These are phyloP conservation scores for Brassicogethes aeneus DNA, from an alignment of 2,888 invertebrate genomes.

Conservation along the genomic window DNA sequence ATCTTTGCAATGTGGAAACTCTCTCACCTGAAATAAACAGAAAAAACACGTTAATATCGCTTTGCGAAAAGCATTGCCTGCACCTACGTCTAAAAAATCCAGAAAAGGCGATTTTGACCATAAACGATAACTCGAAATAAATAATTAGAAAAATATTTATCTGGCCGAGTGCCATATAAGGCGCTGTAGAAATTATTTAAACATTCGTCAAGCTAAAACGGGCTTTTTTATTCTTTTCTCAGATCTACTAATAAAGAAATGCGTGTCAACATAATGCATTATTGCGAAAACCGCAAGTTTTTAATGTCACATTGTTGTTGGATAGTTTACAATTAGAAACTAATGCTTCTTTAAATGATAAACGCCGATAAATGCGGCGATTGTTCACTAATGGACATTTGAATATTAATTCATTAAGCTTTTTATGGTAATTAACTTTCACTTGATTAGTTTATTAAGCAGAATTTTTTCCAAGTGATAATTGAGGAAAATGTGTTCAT, in stretches of 20 bases:
- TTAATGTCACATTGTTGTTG: constrained; percentile 1
- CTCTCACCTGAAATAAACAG: background rate
- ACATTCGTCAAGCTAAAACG: background rate
- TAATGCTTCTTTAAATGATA: background rate
- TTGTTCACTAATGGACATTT: background rate
- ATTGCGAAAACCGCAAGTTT: constrained; percentile 2
- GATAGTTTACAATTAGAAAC: constrained; percentile 1
- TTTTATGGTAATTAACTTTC: no score
- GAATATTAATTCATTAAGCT: no score
- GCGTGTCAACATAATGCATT: constrained; percentile 1
- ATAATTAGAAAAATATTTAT: background rate
- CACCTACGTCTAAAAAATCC: background rate
- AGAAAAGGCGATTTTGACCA: background rate
- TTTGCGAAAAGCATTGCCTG: background rate
- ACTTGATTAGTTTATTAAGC: no score
- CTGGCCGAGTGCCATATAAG: background rate
- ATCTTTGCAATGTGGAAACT: background rate
- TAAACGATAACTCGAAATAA: background rate
- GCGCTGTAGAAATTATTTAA: background rate
- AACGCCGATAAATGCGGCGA: background rate
- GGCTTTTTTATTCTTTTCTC: background rate
- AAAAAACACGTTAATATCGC: background rate
- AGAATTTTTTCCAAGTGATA: no score
- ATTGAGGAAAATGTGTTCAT: no score
- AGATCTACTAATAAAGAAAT: constrained; percentile 2